phyloP scores from a whole-genome alignment of 2,888 invertebrate genomes.

The Agrotis puta region DNA sequence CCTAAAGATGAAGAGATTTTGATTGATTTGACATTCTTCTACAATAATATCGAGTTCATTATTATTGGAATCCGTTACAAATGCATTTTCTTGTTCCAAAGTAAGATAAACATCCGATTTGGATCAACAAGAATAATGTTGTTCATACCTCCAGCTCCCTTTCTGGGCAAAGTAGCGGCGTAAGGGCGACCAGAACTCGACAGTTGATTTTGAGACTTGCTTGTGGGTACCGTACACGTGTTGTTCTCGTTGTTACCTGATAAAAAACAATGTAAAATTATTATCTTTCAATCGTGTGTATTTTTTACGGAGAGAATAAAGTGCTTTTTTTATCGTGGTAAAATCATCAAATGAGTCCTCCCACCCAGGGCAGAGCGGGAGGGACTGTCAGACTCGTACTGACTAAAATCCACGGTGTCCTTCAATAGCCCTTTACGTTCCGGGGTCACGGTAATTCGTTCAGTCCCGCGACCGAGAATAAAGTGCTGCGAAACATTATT shows the following conservation, averaged over 20 bases:
- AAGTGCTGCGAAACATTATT: background rate
- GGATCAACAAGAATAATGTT: background rate
- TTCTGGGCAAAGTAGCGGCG: conserved; percentile 96
- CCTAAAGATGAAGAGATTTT: conserved; percentile 72
- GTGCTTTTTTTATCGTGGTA: no score
- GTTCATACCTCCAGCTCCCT: conserved; percentile 91
- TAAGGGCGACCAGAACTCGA: conserved; percentile 92
- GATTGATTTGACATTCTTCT: background rate
- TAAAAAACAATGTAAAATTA: background rate
- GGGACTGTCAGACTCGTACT: no score
- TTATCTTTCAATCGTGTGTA: background rate
- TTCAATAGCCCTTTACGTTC: no score
- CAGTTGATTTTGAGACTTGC: conserved; percentile 90
- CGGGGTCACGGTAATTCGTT: no score
- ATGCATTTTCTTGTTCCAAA: background rate
- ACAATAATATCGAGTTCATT: background rate
- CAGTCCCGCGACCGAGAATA: no score
- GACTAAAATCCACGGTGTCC: no score
- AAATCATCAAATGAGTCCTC: no score
- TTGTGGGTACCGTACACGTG: conserved; percentile 85
- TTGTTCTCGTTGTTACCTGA: conserved; percentile 77
- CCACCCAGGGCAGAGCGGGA: no score
- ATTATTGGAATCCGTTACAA: background rate
- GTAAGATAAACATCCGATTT: conserved; percentile 7
- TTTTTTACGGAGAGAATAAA: background rate